Evolutionary conservation across 2,888 invertebrate genomes (phyloP).

Genomic region (Microctonus aethiopoides): DNA sequence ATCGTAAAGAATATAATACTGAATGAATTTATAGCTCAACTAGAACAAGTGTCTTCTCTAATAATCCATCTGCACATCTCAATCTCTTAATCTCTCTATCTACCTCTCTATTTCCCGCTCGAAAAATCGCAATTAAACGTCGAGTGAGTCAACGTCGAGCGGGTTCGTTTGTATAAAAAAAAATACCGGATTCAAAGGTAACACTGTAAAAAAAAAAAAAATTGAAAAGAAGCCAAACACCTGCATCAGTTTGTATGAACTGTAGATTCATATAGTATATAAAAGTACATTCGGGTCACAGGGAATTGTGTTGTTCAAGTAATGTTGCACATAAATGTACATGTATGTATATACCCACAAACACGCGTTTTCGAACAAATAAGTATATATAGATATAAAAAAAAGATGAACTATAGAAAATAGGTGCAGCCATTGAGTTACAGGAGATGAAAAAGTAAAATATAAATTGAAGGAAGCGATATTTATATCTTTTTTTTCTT

Average conservation of each 20-base stretch:
- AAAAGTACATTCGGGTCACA: slow-evolving; percentile 2
- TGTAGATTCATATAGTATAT: not conserved
- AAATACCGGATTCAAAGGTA: not conserved
- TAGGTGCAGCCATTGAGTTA: not conserved
- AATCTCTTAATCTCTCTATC: not conserved
- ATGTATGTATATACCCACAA: not conserved
- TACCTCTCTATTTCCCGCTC: not conserved
- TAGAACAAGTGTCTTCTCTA: not conserved
- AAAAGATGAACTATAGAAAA: not conserved
- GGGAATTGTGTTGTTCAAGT: not conserved
- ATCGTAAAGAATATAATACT: not conserved
- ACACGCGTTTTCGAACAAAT: not conserved
- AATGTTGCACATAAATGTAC: not conserved
- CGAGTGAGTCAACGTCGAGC: slow-evolving; percentile 8
- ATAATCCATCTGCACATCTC: not conserved
- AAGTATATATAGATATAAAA: not conserved
- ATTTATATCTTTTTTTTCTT: too few species aligned
- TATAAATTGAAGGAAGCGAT: not conserved
- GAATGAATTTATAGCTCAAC: not conserved
- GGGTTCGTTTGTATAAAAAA: not conserved
- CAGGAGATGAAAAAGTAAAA: not conserved
- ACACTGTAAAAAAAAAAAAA: not conserved
- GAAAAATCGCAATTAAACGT: slow-evolving; percentile 15
- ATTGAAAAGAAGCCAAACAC: not conserved
- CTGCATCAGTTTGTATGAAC: not conserved